Evolutionary conservation across 1,140 invertebrate genomes (phyloP), one percentile per base, ranked within the genome.

Genomic region (Diploscapter pachys): DNA sequence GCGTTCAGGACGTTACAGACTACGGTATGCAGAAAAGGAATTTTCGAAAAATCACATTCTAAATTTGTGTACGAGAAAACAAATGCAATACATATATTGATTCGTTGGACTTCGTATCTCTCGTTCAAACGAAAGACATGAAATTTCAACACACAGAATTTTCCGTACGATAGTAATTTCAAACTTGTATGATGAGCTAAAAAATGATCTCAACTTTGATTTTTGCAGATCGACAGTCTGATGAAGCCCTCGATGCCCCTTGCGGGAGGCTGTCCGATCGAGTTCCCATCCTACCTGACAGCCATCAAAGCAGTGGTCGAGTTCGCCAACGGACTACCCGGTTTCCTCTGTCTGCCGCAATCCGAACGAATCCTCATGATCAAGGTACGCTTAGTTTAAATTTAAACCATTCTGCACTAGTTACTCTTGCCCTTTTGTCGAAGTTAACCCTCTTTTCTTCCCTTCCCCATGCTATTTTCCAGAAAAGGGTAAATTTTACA

Each of bases 291-390:
- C 48, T 71, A 71, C 55, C 69, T 71, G 9, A 11, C 54, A 5
- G 53, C 8, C 11, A 69, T 71, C 56, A 68, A 68, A 55, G 95
- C 94, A 65, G 95, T 98, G 3, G 95, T 98, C 63, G 94, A 96
- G 85, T 99, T 98, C 86, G 95, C 95, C 79, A 96, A 96, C 85
- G 91, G 93, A 78, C 94, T 99, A 80, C 95, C 96, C 74, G 95
- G 95, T 68, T 98, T 99, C 89, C 90, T 92, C 79, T 89, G 95
- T 72, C 90, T 98, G 67, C 91, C 94, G 48, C 93, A 96, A 87
- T 94, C 96, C 82, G 95, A 98, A 86, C 95, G 97, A 88, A 94
- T 98, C 80, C 95, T 93, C 71, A 89, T 99, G 52, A 89, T 99
- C 71, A 98, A 98, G 88, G 94, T 93, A 71, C 73, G 56, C 5